Percentiles rank a stretch among this genome's conserved stretches.
These are phyloP conservation scores for Cromileptes altivelis DNA, from an alignment of 2,113 vertebrate genomes.

Conservation along the genomic window DNA sequence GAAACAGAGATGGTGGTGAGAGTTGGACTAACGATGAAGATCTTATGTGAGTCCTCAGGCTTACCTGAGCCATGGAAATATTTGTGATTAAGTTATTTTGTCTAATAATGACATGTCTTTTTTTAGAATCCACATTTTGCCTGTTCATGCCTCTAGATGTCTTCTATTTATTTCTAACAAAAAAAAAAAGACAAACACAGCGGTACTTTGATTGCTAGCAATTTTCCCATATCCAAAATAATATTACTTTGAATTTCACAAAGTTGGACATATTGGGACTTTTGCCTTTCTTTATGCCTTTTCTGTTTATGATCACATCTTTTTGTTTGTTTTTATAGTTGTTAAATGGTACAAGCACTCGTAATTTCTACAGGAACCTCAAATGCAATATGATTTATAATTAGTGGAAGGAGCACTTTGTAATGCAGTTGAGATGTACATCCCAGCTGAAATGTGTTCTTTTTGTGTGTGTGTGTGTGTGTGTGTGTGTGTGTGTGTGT, in stretches of 20 bases:
- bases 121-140: conserved; percentile 7
- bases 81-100: conserved; percentile 37
- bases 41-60: conserved; percentile 25
- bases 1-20: conserved; percentile 12
- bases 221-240: not conserved
- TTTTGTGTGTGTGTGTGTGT: not conserved
- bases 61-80: conserved; percentile 41
- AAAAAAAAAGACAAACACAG: not conserved
- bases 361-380: conserved; percentile 39
- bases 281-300: conserved; percentile 62
- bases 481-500: not conserved
- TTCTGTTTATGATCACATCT: conserved; percentile 44
- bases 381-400: conserved; percentile 60
- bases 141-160: conserved; percentile 16
- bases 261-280: not conserved
- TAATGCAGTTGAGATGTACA: conserved; percentile 38
- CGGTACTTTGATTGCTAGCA: conserved; percentile 13
- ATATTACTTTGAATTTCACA: conserved; percentile 5
- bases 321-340: conserved; percentile 20
- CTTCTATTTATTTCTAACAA: not conserved
- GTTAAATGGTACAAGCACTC: conserved; percentile 30
- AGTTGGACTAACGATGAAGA: conserved; percentile 22
- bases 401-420: conserved; percentile 44
- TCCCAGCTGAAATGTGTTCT: conserved; percentile 27
- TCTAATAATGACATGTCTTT: conserved; percentile 33